A percentile compares a stretch with the other conserved stretches of the same genome.
These are phyloP conservation scores for Lasioglossum albipes DNA, from an alignment of 1,140 invertebrate genomes.

Conservation along the genomic window DNA sequence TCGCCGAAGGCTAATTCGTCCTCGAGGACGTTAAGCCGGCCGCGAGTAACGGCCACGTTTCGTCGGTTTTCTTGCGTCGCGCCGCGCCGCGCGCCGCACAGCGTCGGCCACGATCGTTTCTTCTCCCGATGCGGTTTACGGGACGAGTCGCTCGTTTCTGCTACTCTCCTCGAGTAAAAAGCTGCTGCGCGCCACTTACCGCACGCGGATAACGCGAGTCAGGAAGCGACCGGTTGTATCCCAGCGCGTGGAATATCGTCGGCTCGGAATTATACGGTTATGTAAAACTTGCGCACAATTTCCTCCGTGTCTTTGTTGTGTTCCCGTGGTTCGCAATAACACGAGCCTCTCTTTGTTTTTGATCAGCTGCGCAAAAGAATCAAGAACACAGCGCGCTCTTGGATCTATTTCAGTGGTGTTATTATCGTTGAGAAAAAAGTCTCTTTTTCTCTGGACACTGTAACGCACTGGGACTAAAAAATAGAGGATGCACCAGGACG, in stretches of 20 bases:
- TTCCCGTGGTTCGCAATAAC: not conserved
- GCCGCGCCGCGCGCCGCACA: not conserved
- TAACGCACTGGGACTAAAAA: no score
- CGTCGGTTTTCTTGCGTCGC: slow-evolving; percentile 40
- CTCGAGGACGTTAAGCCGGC: slow-evolving; percentile 48
- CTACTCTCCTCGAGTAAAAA: slow-evolving; percentile 28
- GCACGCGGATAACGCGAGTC: not conserved
- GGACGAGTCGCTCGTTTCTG: slow-evolving; percentile 23
- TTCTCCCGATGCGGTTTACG: not conserved
- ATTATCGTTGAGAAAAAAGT: no score
- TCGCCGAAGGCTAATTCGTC: slow-evolving; percentile 57
- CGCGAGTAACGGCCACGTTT: slow-evolving; percentile 31
- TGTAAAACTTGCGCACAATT: not conserved
- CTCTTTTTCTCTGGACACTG: no score
- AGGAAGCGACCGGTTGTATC: not conserved
- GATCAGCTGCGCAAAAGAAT: no score
- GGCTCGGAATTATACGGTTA: slow-evolving; percentile 19
- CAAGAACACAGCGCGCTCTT: no score
- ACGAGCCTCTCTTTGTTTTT: not conserved
- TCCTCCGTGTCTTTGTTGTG: not conserved
- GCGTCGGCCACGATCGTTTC: not conserved
- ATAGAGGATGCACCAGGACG: no score
- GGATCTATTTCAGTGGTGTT: no score
- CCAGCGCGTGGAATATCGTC: not conserved
- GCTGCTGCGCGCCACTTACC: slow-evolving; percentile 23